These are phyloP conservation scores for Rhadinocentrus ornatus DNA, from an alignment of 2,797 vertebrate species.

Conservation along the genomic window DNA sequence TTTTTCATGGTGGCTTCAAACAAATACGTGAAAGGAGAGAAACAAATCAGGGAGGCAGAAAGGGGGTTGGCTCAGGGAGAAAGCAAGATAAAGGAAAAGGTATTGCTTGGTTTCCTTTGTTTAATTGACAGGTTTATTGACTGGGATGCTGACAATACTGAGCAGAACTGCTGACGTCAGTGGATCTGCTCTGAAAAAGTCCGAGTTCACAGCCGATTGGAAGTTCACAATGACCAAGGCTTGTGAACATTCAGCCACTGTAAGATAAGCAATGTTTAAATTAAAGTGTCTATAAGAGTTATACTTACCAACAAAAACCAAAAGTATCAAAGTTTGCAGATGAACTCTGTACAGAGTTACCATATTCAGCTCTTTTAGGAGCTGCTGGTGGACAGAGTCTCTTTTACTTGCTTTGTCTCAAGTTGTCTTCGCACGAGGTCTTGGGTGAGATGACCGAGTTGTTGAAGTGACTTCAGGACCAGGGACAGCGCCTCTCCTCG, in stretches of 20 bases:
- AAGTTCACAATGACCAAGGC: constrained; percentile 1
- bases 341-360: constrained; percentile 59
- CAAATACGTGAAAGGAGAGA: constrained; percentile 29
- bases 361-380: constrained; percentile 70
- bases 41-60: not conserved
- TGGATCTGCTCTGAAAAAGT: constrained; percentile 11
- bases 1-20: constrained; percentile 24
- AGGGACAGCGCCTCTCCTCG: constrained; percentile 75
- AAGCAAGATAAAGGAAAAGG: not conserved
- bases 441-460: not conserved
- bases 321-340: constrained; percentile 63
- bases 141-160: constrained; percentile 9
- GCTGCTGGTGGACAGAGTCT: constrained; percentile 43
- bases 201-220: constrained; percentile 34
- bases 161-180: not conserved
- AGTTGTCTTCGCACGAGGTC: constrained; percentile 18
- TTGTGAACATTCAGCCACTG: not conserved
- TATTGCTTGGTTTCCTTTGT: constrained; percentile 16
- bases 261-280: not conserved
- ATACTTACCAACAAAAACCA: constrained; percentile 78
- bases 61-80: not conserved
- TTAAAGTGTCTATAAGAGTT: not conserved
- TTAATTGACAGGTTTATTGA: constrained; percentile 12
- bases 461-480: constrained; percentile 70
- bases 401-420: constrained; percentile 26